Conservation (phyloP, 2,888 invertebrate species). For the Caradrina kadenii region DNA sequence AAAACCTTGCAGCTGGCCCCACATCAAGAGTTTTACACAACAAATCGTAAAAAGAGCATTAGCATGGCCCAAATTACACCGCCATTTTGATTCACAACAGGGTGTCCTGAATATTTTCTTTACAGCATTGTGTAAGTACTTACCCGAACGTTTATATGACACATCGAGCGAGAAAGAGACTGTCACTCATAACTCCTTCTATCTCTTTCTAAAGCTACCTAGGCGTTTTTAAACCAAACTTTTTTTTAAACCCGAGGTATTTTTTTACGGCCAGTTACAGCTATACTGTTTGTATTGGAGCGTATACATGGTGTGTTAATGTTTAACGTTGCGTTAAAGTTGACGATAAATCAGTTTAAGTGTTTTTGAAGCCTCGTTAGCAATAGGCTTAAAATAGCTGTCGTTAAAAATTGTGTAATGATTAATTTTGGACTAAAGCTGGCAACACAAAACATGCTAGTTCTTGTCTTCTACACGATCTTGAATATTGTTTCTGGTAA, state of each 20-base stretch:
- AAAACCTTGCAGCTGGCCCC: constrained; percentile 71
- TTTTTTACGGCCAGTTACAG: neutral
- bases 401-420: constrained; percentile 14
- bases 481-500: neutral
- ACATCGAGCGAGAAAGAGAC: neutral
- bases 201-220: neutral
- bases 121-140: constrained; percentile 8
- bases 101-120: constrained; percentile 67
- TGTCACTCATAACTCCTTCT: neutral
- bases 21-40: constrained; percentile 80
- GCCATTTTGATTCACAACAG: constrained; percentile 67
- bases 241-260: neutral
- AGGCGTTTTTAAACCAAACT: too few relatives aligned
- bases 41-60: constrained; percentile 83
- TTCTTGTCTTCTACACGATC: neutral
- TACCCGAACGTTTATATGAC: neutral
- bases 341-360: constrained; percentile 38
- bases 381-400: neutral
- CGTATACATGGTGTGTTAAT: constrained; percentile 23
- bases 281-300: constrained; percentile 30
- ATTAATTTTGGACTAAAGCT: constrained; percentile 1
- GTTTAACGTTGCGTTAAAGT: constrained; percentile 30
- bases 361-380: constrained; percentile 10
- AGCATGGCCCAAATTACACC: constrained; percentile 74
- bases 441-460: neutral